Evolutionary conservation across 2,888 invertebrate species (phyloP).

Genomic region (Aproaerema taeniolella): DNA sequence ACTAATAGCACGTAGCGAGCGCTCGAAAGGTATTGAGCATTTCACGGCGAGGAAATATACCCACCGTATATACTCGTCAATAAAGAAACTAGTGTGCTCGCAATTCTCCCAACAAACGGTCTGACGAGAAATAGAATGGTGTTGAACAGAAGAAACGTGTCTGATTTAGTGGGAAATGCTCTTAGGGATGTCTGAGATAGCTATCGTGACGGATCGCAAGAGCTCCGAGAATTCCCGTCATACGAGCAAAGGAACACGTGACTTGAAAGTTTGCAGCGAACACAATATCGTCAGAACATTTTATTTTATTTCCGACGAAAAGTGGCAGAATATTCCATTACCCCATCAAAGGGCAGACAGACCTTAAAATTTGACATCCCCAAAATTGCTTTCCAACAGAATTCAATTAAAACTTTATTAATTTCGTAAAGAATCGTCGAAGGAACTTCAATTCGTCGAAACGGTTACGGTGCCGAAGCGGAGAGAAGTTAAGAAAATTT

Average conservation of each 20-base stretch:
- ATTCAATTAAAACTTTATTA: constrained; percentile 76
- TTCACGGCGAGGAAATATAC: constrained; percentile 21
- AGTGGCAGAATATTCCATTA: constrained; percentile 20
- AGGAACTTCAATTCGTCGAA: constrained; percentile 54
- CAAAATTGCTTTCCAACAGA: constrained; percentile 56
- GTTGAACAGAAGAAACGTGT: constrained; percentile 28
- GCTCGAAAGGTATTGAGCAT: constrained; percentile 23
- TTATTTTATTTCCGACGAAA: constrained; percentile 19
- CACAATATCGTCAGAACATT: neutral
- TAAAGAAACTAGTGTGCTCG: constrained; percentile 12
- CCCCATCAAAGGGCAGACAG: constrained; percentile 27
- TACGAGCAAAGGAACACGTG: constrained; percentile 44
- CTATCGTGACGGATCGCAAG: constrained; percentile 41
- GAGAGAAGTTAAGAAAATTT: constrained; percentile 55
- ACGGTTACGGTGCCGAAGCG: constrained; percentile 55
- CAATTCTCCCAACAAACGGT: constrained; percentile 2
- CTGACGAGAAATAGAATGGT: constrained; percentile 19
- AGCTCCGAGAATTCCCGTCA: constrained; percentile 36
- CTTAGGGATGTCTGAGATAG: constrained; percentile 36
- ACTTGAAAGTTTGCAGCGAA: constrained; percentile 17
- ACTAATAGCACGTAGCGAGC: constrained; percentile 24
- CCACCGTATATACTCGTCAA: constrained; percentile 14
- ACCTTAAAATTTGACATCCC: constrained; percentile 42
- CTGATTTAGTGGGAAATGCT: constrained; percentile 43
- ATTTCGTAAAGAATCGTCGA: constrained; percentile 63